Evolutionary conservation across 2,113 vertebrate genomes (phyloP), one percentile per base, ranked within the genome.

Genomic region (Hydrolagus affinis): DNA sequence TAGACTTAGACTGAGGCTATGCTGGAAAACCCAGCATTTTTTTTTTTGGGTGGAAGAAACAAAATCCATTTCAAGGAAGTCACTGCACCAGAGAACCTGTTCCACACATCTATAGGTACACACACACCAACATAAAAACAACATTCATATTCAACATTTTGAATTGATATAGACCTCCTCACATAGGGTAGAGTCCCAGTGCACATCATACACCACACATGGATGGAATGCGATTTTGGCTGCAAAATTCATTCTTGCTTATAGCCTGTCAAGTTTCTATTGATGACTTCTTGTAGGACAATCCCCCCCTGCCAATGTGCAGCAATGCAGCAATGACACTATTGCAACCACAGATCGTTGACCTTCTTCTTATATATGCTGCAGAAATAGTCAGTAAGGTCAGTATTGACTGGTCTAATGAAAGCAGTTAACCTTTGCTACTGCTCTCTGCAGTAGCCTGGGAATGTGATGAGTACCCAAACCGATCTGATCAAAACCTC

Each of bases 251-350:
- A 44, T 44, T 44, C 15, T 3, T 68, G 62, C 30, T 83, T 32
- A 83, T 83, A 66, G 57, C 23, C n/a, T 32, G 25, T 10, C 17
- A 83, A 83, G 60, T 62, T 83, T 83, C 15, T 11, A 15, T 28
- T 80, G 59, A 80, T 62, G 62, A 66, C 8, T 66, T 25, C 62
- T 66, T 66, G 62, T 25, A 83, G 25, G 66, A 80, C 62, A 64
- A 15, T 11, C 60, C n/a, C 10, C 59, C 19, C 62, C 14, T 62
- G 57, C 12, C 25, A 83, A 11, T 83, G 62, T 64, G 25, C 78
- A 66, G 78, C 78, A 83, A 83, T 83, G 62, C 78, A 83, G 78
- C 25, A 83, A 8, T 30, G 78, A 83, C 17, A 66, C 28, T 64
- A 83, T 32, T 83, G 28, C 62, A 83, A 14, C 62, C 78, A 83